Conservation (phyloP, 53 echinoderm and acorn worm species). For the Glandiceps talaboti region DNA sequence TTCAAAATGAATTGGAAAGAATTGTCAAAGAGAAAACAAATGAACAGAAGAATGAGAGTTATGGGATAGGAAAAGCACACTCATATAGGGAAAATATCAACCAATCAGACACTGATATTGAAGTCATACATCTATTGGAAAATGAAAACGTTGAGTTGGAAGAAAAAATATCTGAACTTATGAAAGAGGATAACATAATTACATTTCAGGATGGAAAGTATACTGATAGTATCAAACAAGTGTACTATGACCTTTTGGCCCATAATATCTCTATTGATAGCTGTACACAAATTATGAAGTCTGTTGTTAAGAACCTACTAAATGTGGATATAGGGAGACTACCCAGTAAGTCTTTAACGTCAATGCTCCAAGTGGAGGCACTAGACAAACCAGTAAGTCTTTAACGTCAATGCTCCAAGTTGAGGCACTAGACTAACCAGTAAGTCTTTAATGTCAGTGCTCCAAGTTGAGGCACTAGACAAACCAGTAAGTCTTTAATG, state of each 20-base stretch:
- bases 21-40: neutral
- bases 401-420: too few relatives aligned
- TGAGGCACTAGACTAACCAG: too few relatives aligned
- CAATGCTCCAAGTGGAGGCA: conserved; percentile 26
- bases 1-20: neutral
- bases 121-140: neutral
- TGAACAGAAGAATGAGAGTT: neutral
- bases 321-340: neutral
- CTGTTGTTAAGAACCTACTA: conserved; percentile 10
- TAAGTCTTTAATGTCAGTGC: too few relatives aligned
- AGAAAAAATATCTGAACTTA: neutral
- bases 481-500: too few relatives aligned
- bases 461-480: too few relatives aligned
- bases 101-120: neutral
- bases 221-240: conserved; percentile 14
- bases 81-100: neutral
- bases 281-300: conserved; percentile 5
- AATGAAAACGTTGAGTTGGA: neutral
- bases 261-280: conserved; percentile 16
- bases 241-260: conserved; percentile 19
- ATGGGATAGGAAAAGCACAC: neutral
- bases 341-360: conserved; percentile 11
- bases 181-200: conserved; percentile 9
- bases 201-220: conserved; percentile 22
- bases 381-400: too few relatives aligned